Evolutionary conservation across 2,888 invertebrate species (phyloP).

Genomic region (Eugnorisma glareosa): DNA sequence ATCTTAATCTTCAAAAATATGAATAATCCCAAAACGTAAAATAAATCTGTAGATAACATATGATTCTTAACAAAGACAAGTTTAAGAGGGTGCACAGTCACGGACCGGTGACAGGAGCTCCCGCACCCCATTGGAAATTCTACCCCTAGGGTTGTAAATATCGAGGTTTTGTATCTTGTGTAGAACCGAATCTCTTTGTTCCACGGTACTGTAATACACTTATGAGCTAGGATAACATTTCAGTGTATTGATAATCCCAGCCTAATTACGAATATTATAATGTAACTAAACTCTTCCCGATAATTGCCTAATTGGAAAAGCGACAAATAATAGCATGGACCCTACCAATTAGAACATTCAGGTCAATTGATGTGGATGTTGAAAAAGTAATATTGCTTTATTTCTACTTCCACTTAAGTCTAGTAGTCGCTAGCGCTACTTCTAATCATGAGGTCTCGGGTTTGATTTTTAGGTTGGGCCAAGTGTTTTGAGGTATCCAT

Average conservation of each 20-base stretch:
- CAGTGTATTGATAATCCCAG: background rate
- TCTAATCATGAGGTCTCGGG: background rate
- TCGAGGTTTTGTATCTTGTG: constrained; percentile 23
- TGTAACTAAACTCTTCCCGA: background rate
- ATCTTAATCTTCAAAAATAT: background rate
- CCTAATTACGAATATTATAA: constrained; percentile 13
- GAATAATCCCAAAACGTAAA: background rate
- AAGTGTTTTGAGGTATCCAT: background rate
- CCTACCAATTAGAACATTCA: background rate
- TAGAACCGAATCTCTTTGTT: constrained; percentile 29
- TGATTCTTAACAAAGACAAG: constrained; percentile 1
- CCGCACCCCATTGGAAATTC: constrained; percentile 36
- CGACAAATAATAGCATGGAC: background rate
- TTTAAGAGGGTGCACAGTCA: constrained; percentile 5
- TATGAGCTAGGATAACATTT: constrained; percentile 18
- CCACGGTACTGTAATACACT: constrained; percentile 11
- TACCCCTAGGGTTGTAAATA: constrained; percentile 36
- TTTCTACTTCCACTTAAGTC: background rate
- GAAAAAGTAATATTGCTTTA: background rate
- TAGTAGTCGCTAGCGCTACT: background rate
- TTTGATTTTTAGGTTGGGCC: background rate
- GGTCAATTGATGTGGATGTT: background rate
- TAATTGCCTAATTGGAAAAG: constrained; percentile 12
- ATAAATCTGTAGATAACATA: background rate
- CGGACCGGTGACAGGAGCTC: constrained; percentile 3